phyloP scores from a whole-genome alignment of 2,797 vertebrate species.

The Bradypodion ventrale region DNA sequence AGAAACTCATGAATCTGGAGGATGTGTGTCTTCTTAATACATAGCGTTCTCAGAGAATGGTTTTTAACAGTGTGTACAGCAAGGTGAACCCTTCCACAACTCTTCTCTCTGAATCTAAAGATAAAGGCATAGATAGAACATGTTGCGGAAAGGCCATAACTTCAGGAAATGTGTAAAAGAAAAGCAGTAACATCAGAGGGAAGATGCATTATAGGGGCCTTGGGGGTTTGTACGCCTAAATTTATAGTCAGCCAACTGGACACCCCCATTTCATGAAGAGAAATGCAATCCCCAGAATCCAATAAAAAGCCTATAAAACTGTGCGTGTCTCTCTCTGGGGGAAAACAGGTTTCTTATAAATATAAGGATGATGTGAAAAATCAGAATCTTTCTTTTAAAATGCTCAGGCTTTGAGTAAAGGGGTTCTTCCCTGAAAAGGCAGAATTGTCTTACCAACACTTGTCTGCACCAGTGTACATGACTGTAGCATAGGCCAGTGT shows the following conservation, averaged over 20 bases:
- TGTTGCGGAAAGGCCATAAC: background rate
- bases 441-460: background rate
- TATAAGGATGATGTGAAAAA: background rate
- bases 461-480: conserved; percentile 1
- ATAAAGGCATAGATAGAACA: background rate
- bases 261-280: background rate
- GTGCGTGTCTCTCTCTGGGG: background rate
- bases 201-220: background rate
- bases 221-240: conserved; percentile 6
- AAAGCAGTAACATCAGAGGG: background rate
- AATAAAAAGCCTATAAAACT: conserved; percentile 14
- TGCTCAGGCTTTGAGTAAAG: background rate
- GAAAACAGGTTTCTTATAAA: background rate
- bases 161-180: conserved; percentile 9
- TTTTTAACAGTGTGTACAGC: background rate
- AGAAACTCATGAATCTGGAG: background rate
- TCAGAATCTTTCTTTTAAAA: conserved; percentile 38
- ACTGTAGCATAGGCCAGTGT: conserved; percentile 5
- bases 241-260: background rate
- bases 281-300: conserved; percentile 5
- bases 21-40: background rate
- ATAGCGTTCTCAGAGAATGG: background rate
- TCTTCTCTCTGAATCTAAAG: background rate
- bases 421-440: conserved; percentile 3
- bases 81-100: conserved; percentile 6